Percentiles rank a stretch among this genome's conserved stretches.
Evolutionary conservation across 2,888 invertebrate species (phyloP).

Genomic region (Yponomeuta sedellus): DNA sequence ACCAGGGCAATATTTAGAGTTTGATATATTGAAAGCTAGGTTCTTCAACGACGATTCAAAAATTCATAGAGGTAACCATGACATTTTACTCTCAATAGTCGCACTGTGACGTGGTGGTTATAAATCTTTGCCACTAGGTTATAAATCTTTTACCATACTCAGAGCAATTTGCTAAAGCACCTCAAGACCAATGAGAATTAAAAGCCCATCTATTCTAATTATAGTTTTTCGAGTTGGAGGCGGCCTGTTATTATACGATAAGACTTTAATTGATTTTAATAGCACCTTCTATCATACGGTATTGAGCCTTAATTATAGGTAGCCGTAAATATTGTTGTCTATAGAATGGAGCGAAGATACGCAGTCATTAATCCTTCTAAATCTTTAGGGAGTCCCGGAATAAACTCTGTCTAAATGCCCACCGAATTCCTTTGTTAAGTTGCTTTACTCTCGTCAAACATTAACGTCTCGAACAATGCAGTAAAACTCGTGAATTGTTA

Average conservation of each 20-base stretch:
- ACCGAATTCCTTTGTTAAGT: conserved; percentile 21
- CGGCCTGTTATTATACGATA: conserved; percentile 22
- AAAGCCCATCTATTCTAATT: conserved; percentile 27
- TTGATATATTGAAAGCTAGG: too few relatives aligned
- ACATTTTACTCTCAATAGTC: too few relatives aligned
- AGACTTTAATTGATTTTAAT: conserved; percentile 15
- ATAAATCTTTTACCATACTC: background rate
- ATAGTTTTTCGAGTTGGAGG: conserved; percentile 29
- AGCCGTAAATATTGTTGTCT: conserved; percentile 10
- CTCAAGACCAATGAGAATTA: background rate
- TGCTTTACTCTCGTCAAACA: conserved; percentile 29
- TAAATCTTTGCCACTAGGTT: too few relatives aligned
- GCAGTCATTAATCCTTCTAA: background rate
- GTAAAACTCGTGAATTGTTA: conserved; percentile 51
- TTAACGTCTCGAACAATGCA: conserved; percentile 46
- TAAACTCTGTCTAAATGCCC: conserved; percentile 15
- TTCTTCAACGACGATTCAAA: too few relatives aligned
- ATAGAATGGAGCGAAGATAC: background rate
- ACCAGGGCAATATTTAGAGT: too few relatives aligned
- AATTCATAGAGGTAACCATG: too few relatives aligned
- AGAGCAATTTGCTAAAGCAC: background rate
- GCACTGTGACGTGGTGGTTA: too few relatives aligned
- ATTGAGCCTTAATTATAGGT: conserved; percentile 14
- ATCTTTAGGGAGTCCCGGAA: conserved; percentile 12
- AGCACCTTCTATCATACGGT: conserved; percentile 11